Evolutionary conservation across 2,888 invertebrate genomes (phyloP), one percentile per base, ranked within the genome.

Genomic region (Azorinus chamasolen): DNA sequence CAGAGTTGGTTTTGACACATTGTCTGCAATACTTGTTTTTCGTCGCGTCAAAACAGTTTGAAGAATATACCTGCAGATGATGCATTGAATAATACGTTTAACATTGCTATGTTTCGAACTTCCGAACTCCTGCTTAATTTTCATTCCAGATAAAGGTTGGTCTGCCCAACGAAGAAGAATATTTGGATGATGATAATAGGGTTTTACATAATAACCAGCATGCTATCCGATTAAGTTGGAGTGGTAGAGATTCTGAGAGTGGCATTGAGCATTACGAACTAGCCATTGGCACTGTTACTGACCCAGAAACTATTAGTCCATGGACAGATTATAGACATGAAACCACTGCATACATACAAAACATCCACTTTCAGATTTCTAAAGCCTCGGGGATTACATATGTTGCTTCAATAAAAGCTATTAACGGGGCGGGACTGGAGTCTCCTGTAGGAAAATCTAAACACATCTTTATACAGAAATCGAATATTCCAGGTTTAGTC

Each of bases 401-500:
- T 45, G 65, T 64, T 22, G 84, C 84, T 0, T 72, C 79, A 6
- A 66, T 83, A 3, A 75, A 79, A 54, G 82, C 77, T 2, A 58
- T 74, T 16, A 87, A 85, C 71, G 83, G 83, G 2, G 85, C 87
- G 6, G 87, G 84, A 10, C 12, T 83, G 25, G 48, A 48, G 27
- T 87, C 87, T 0, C 25, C 10, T 10, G 24, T 63, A 2, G 59
- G 71, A 2, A 41, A 46, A 12, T 84, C 85, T 12, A 76, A 76
- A 62, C 63, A 69, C 22, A 84, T 87, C 8, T 61, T 45, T 22
- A 66, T 86, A 2, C 80, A 83, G 32, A 82, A 82, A 46, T 82
- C 78, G 1, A 84, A 87, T 51, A 62, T 84, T 18, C 78, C 86
- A 10, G 89, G 89, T 0, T 46, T 71, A 12, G 81, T 89, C 3